These are phyloP conservation scores for Phalacrocorax brasilianus DNA, from an alignment of 2,113 vertebrate genomes.

Conservation along the genomic window DNA sequence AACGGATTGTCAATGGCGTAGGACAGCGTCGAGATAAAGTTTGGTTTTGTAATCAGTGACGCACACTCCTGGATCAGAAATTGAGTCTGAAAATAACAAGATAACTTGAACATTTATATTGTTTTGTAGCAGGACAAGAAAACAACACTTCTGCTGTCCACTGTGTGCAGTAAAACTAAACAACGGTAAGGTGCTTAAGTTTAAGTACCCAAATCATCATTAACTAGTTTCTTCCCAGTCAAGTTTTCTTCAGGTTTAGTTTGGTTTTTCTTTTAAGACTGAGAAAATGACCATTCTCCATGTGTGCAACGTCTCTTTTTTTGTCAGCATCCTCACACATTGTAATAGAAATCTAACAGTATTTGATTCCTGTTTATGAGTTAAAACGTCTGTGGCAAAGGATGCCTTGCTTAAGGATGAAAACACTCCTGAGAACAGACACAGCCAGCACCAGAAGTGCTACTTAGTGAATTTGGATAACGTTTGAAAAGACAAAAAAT, in stretches of 20 bases:
- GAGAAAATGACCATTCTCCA: background rate
- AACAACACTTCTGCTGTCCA: background rate
- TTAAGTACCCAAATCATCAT: background rate
- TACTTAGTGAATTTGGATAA: background rate
- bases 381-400: background rate
- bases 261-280: background rate
- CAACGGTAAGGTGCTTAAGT: background rate
- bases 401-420: background rate
- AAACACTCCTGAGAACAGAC: background rate
- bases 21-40: conserved; percentile 98
- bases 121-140: background rate
- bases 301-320: background rate
- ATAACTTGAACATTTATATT: background rate
- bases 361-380: background rate
- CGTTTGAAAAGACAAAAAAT: background rate
- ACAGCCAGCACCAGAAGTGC: background rate
- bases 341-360: background rate
- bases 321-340: background rate
- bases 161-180: background rate
- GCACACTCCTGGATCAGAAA: conserved; percentile 99
- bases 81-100: conserved; percentile 86
- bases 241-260: background rate
- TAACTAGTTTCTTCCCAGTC: background rate
- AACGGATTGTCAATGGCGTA: conserved; percentile 99
- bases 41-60: conserved; percentile 98